Conservation (phyloP, 2,888 invertebrate species). For the Chrysolina oricalcia region DNA sequence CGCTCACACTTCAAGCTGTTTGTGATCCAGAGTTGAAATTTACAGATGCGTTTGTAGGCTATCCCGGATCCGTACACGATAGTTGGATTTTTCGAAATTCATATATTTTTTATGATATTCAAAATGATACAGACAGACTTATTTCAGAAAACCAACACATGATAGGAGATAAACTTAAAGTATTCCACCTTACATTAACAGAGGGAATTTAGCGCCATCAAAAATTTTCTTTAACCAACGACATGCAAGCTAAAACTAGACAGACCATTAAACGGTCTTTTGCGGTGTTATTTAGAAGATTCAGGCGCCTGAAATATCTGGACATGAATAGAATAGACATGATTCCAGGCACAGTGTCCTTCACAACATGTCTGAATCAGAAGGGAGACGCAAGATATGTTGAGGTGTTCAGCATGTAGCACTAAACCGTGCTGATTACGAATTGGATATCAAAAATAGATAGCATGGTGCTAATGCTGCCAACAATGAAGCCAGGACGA, state of each 20-base stretch:
- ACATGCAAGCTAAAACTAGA: slow-evolving; percentile 19
- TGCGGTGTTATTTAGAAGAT: slow-evolving; percentile 16
- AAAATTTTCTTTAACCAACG: slow-evolving; percentile 27
- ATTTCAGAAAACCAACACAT: slow-evolving; percentile 44
- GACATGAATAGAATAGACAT: slow-evolving; percentile 28
- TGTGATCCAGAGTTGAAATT: slow-evolving; percentile 50
- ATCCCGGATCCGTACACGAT: slow-evolving; percentile 58
- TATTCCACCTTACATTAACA: slow-evolving; percentile 44
- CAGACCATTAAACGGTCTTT: slow-evolving; percentile 28
- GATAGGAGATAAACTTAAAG: slow-evolving; percentile 58
- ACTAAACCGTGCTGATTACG: not conserved
- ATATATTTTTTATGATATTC: slow-evolving; percentile 49
- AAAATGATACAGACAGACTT: slow-evolving; percentile 28
- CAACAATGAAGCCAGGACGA: not conserved
- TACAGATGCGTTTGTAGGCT: slow-evolving; percentile 56
- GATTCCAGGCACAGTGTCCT: slow-evolving; percentile 28
- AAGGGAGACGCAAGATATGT: not conserved
- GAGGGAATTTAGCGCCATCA: slow-evolving; percentile 25
- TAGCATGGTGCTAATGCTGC: not conserved
- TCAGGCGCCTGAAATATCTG: slow-evolving; percentile 29
- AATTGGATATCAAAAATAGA: not conserved
- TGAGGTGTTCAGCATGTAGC: not conserved
- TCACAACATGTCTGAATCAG: slow-evolving; percentile 5
- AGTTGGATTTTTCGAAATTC: slow-evolving; percentile 57
- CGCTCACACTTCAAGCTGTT: slow-evolving; percentile 56